Evolutionary conservation across 64 coral and sea anemone genomes (phyloP).

Genomic region (Pocillopora verrucosa): DNA sequence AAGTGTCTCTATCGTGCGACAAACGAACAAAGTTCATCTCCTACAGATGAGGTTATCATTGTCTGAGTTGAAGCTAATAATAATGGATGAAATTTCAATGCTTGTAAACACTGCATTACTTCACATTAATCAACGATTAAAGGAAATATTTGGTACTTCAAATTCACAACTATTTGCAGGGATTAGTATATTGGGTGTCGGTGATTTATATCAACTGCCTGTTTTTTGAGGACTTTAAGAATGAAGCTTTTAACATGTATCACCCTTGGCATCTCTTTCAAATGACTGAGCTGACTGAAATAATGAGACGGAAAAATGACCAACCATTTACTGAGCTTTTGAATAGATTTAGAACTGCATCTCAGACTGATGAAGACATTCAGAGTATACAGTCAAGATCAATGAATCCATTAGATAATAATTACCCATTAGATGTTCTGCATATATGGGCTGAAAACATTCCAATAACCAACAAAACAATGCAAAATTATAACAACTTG

Average conservation of each 20-base stretch:
- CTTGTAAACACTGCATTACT: slow-evolving; percentile 55
- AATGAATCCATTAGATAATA: slow-evolving; percentile 34
- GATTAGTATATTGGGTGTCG: too few species aligned
- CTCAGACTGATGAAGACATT: slow-evolving; percentile 45
- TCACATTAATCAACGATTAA: slow-evolving; percentile 64
- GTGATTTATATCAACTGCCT: too few species aligned
- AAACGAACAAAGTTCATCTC: too few species aligned
- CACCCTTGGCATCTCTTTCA: slow-evolving; percentile 60
- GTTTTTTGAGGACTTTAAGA: slow-evolving; percentile 25
- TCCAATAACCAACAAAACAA: not conserved
- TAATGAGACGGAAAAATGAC: slow-evolving; percentile 70
- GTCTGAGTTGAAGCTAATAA: slow-evolving; percentile 48
- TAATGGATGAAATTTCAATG: slow-evolving; percentile 71
- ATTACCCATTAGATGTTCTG: slow-evolving; percentile 38
- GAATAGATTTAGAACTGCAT: not conserved
- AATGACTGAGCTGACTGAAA: slow-evolving; percentile 50
- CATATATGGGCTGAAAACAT: slow-evolving; percentile 61
- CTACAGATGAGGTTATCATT: slow-evolving; percentile 55
- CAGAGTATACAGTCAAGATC: slow-evolving; percentile 21
- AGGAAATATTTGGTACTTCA: slow-evolving; percentile 65
- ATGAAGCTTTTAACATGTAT: slow-evolving; percentile 49
- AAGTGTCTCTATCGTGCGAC: too few species aligned
- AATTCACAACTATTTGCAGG: not conserved
- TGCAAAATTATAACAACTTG: too few species aligned
- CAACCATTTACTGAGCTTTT: not conserved